Evolutionary conservation across 1,140 invertebrate species (phyloP), one percentile per base, ranked within the genome.

Genomic region (Listronotus oregonensis): DNA sequence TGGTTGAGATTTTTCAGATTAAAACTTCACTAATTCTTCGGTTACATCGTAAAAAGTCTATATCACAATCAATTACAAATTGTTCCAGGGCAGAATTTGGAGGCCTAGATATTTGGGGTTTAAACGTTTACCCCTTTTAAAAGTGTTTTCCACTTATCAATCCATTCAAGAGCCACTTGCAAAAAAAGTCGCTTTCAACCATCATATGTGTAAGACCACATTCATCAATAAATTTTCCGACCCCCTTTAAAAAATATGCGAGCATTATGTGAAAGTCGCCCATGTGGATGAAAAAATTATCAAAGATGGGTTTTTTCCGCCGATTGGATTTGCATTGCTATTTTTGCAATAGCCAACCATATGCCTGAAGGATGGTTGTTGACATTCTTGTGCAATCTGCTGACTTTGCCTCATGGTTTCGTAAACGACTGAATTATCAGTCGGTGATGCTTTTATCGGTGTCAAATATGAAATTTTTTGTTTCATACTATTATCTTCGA

Each of bases 241-340:
- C 32, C 10, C 73, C 72, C 69, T 75, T 75, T n/a, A n/a, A n/a
- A 61, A 79, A 79, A 67, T 68, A 80, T 15, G 78, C 68, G 70
- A 79, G 70, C 69, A 73, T 70, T 12, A 77, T 73, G 52, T 79
- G 78, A 52, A 79, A 79, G 7, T 68, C 34, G 39, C 77, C 78
- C 8, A 78, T 44, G 37, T 75, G 75, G 43, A 80, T 79, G 61
- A 79, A 80, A 27, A 70, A 47, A 50, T 63, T 63, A 64, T 58
- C 18, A 52, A 64, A 68, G 37, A 12, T 8, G 8, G 60, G 66
- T n/a, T 58, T 43, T 59, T 37, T 68, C 56, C 11, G 21, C 49
- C 31, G 32, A 12, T 69, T 69, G 67, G 11, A 69, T 56, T 60
- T 79, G 72, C 14, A 78, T 39, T 11, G 78, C 78, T 11, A 76